Base-by-base conservation (phyloP, 2,888 invertebrate genomes). In the Acleris laterana region DNA sequence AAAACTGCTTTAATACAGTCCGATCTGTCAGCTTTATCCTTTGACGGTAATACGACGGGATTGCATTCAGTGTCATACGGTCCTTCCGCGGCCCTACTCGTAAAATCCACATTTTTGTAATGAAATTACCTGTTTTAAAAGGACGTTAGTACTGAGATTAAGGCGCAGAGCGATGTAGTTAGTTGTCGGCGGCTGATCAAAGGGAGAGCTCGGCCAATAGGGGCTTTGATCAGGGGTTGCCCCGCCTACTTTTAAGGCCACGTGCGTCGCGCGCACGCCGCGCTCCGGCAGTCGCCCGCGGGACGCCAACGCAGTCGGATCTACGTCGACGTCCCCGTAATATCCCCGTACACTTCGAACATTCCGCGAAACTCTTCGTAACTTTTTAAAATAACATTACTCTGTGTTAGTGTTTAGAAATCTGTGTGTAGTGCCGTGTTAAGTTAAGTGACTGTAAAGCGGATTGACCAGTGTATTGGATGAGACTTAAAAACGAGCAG, bases 51-150 rank as follows among this genome's bases (percentile, higher is more conserved):
- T 71, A 69, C 71, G 75, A 68, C 80, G 87, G 78, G 82, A 85
- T 85, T 88, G 89, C 87, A 89, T 85, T 81, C 83, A 76, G 74
- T 73, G 76, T 69, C 72, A 59, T 68, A 62, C 28, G 65, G 68
- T 69, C 46, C 46, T 46, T 16, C 46, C 77, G 77, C 78, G 74
- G 71, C 78, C 81, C 78, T 83, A 84, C 84, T 85, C 84, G 84
- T 84, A 89, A 90, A 88, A 85, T 86, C 77, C 82, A 85, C 85
- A 86, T 88, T 90, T 90, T 91, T 90, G 84, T 88, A 91, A 92
- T 90, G 87, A 91, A 89, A 91, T 92, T 92, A 92, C 92, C 89
- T 90, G 90, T 91, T 92, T 92, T 92, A 90, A 92, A 91, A 90
- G 91, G 87, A 92, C 86, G 87, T 89, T 90, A 90, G 89, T 92